phyloP scores from a whole-genome alignment of 2,888 invertebrate species.

The Rotaria magnacalcarata region DNA sequence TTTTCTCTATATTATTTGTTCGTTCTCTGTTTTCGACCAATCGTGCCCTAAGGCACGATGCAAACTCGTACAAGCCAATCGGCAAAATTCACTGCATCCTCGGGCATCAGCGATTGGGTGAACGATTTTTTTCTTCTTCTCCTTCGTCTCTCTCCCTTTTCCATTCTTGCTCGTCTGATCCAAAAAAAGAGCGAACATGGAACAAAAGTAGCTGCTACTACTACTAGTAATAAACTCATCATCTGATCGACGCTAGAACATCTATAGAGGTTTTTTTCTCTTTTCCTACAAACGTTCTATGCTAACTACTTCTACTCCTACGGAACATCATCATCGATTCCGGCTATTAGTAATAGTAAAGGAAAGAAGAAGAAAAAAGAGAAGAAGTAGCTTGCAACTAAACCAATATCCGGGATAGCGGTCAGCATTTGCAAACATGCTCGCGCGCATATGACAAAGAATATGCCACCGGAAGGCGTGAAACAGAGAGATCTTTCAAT shows the following conservation, averaged over 20 bases:
- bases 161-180: background rate
- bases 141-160: background rate
- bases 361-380: background rate
- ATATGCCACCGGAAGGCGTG: background rate
- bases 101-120: background rate
- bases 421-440: conserved; percentile 29
- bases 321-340: background rate
- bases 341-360: conserved; percentile 31
- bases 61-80: conserved; percentile 23
- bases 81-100: background rate
- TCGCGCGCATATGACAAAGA: background rate
- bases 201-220: conserved; percentile 21
- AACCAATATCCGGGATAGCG: conserved; percentile 9
- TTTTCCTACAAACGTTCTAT: background rate
- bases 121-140: conserved; percentile 18
- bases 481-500: conserved; percentile 5
- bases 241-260: background rate
- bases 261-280: background rate
- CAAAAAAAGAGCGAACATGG: background rate
- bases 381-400: background rate
- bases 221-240: background rate
- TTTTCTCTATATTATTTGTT: conserved; percentile 12
- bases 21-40: conserved; percentile 36
- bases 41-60: conserved; percentile 1
- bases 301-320: background rate